A percentile compares a stretch with the other conserved stretches of the same genome.
Conservation (phyloP, 2,113 vertebrate species). For the Turdus rufiventris region DNA sequence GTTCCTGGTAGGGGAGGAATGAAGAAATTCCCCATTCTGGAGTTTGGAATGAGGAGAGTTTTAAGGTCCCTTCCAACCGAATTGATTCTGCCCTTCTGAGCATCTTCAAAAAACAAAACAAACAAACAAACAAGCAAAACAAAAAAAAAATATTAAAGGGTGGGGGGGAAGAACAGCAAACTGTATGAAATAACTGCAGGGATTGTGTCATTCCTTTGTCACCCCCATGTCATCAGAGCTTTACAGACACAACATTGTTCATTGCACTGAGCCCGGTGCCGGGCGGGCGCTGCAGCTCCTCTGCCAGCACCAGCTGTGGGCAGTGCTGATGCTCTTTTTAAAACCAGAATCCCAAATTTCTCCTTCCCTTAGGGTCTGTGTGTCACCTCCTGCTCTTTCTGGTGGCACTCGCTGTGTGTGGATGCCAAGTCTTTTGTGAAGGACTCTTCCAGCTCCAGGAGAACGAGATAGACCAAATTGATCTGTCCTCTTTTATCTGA, state of each 20-base stretch:
- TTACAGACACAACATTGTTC: neutral
- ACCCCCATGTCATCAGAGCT: rapidly evolving
- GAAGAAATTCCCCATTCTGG: no score
- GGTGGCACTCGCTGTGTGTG: rapidly evolving
- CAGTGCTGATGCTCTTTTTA: neutral
- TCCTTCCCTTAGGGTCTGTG: neutral
- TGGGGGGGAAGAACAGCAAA: no score
- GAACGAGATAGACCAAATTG: neutral
- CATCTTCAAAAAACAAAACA: neutral
- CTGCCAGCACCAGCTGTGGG: neutral
- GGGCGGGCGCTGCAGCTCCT: neutral
- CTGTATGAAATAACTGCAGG: neutral
- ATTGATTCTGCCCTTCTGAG: neutral
- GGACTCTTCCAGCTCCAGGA: neutral
- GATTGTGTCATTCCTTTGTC: neutral
- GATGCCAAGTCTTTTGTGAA: neutral
- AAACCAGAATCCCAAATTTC: neutral
- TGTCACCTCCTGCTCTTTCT: neutral
- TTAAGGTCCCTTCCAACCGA: neutral
- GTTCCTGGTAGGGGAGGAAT: neutral
- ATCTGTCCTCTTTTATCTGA: neutral
- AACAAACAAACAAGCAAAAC: no score
- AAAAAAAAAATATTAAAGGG: no score
- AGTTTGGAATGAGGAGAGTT: neutral
- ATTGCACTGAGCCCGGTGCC: rapidly evolving